Conservation (phyloP, 2,888 invertebrate genomes). For the Cosmopolites sordidus region DNA sequence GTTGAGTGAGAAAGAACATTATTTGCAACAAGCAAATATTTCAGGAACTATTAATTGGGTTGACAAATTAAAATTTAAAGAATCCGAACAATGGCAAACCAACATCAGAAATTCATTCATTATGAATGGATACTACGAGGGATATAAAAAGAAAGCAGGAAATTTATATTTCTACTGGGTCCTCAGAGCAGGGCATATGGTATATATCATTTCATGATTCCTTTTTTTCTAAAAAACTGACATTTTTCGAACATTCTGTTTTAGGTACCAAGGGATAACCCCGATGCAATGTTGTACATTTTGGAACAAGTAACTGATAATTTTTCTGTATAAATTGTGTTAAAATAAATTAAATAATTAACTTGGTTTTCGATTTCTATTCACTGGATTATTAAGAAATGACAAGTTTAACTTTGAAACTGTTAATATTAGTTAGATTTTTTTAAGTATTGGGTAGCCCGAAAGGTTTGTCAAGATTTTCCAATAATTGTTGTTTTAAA, state of each 20-base stretch:
- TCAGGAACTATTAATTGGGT: slow-evolving; percentile 56
- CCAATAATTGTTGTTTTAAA: too few species aligned
- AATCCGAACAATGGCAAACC: slow-evolving; percentile 54
- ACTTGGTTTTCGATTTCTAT: too few species aligned
- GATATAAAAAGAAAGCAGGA: slow-evolving; percentile 64
- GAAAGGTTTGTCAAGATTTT: too few species aligned
- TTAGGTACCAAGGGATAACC: slow-evolving; percentile 23
- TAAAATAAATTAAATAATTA: too few species aligned
- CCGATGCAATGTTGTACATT: slow-evolving; percentile 20
- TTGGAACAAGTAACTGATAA: slow-evolving; percentile 18
- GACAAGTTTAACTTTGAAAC: too few species aligned
- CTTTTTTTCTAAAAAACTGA: too few species aligned
- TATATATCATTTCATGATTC: slow-evolving; percentile 42
- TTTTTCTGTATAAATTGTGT: slow-evolving; percentile 9
- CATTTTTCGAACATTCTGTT: slow-evolving; percentile 4
- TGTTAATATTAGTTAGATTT: too few species aligned
- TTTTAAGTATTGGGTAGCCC: too few species aligned
- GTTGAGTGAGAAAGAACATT: too few species aligned
- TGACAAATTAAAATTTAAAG: slow-evolving; percentile 52
- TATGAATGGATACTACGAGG: slow-evolving; percentile 61
- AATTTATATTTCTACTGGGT: slow-evolving; percentile 76
- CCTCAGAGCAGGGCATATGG: slow-evolving; percentile 76
- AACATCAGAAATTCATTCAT: slow-evolving; percentile 54
- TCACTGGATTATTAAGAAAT: too few species aligned
- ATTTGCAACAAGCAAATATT: too few species aligned